Evolutionary conservation across 2,797 vertebrate species (phyloP).

Genomic region (Xenops minutus): DNA sequence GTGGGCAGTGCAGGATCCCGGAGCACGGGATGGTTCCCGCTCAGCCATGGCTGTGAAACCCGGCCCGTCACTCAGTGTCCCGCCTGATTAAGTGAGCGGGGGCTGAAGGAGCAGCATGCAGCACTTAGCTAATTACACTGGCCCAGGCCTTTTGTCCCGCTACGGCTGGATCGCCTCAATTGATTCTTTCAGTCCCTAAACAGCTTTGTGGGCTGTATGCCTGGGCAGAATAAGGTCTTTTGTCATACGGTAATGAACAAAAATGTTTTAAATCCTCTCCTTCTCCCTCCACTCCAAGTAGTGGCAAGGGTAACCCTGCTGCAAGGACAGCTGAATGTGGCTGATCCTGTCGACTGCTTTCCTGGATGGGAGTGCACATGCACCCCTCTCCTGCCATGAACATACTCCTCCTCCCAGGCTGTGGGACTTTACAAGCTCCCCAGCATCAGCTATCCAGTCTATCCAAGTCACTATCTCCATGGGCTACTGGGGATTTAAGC

Average conservation of each 20-base stretch:
- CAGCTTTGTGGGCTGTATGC: constrained; percentile 23
- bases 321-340: background rate
- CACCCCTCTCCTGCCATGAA: background rate
- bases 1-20: background rate
- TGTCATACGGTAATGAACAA: constrained; percentile 15
- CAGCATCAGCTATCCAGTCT: background rate
- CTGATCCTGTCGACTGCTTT: background rate
- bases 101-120: background rate
- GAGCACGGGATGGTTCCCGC: background rate
- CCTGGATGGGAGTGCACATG: background rate
- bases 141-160: background rate
- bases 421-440: background rate
- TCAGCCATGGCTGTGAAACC: background rate
- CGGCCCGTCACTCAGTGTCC: background rate
- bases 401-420: background rate
- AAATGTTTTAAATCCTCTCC: constrained; percentile 24
- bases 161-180: constrained; percentile 21
- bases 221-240: constrained; percentile 33
- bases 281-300: background rate
- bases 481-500: background rate
- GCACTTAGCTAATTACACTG: constrained; percentile 48
- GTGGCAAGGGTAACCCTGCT: background rate
- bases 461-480: background rate
- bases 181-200: constrained; percentile 51
- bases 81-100: background rate